Percentiles rank a stretch among this genome's conserved stretches.
These are phyloP conservation scores for Heterodera schachtii DNA, from an alignment of 1,140 invertebrate species.

Conservation along the genomic window DNA sequence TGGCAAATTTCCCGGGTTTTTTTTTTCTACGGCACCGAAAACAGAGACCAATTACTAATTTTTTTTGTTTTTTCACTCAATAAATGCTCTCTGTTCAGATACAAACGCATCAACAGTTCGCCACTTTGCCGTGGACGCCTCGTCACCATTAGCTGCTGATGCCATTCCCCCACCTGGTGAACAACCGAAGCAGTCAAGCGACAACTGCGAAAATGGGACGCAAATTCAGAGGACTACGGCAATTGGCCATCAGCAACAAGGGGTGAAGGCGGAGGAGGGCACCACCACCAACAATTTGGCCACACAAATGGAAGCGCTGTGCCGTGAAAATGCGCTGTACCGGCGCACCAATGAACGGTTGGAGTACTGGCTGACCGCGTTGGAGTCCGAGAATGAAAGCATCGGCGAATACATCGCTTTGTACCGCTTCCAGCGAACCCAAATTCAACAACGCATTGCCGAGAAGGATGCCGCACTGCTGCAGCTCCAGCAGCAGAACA, in stretches of 20 bases:
- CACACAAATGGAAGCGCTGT: conserved; percentile 17
- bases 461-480: conserved; percentile 42
- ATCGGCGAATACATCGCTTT: conserved; percentile 54
- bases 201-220: not conserved
- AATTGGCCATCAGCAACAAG: not conserved
- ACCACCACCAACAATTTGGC: not conserved
- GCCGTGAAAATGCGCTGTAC: conserved; percentile 29
- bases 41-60: too few species aligned
- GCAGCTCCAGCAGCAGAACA: conserved; percentile 24
- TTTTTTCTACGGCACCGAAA: too few species aligned
- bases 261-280: not conserved
- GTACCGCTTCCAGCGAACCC: conserved; percentile 46
- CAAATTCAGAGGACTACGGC: not conserved
- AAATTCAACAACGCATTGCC: conserved; percentile 48
- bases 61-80: too few species aligned
- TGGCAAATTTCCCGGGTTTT: too few species aligned
- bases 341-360: conserved; percentile 35
- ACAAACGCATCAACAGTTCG: too few species aligned
- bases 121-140: too few species aligned
- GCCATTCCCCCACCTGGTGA: not conserved
- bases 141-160: too few species aligned
- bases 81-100: too few species aligned
- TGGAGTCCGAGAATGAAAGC: conserved; percentile 51
- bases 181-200: not conserved
- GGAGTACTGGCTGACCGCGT: conserved; percentile 50